phyloP scores from a whole-genome alignment of 2,797 vertebrate genomes.

The Sibirionetta formosa region DNA sequence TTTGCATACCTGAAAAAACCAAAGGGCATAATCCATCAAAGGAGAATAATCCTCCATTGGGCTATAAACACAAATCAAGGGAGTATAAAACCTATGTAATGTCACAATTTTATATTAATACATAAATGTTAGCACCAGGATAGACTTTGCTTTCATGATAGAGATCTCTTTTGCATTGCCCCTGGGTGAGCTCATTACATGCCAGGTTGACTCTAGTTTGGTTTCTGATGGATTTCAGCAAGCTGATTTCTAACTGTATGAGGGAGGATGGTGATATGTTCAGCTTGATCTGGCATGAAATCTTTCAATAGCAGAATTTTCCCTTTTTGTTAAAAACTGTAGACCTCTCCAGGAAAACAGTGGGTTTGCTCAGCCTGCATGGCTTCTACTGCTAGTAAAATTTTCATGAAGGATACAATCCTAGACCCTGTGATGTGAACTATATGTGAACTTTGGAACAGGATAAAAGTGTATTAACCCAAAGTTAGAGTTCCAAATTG shows the following conservation, averaged over 20 bases:
- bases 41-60: neutral
- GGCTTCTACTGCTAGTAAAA: neutral
- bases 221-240: neutral
- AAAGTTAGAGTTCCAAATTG: neutral
- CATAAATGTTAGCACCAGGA: conserved; percentile 49
- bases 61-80: conserved; percentile 49
- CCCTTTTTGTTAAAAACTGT: neutral
- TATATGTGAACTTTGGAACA: neutral
- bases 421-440: neutral
- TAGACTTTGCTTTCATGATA: conserved; percentile 32
- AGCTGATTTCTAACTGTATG: conserved; percentile 2
- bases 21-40: conserved; percentile 17
- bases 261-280: neutral
- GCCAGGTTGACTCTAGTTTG: neutral
- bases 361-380: neutral
- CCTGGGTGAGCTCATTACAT: conserved; percentile 36
- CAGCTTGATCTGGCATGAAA: conserved; percentile 16
- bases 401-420: neutral
- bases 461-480: neutral
- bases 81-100: conserved; percentile 20
- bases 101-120: conserved; percentile 50
- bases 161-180: conserved; percentile 30
- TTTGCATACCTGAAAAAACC: conserved; percentile 17
- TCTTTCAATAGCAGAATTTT: conserved; percentile 18
- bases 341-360: neutral